These are phyloP conservation scores for Serilophus lunatus DNA, from an alignment of 2,113 vertebrate genomes.

Conservation along the genomic window DNA sequence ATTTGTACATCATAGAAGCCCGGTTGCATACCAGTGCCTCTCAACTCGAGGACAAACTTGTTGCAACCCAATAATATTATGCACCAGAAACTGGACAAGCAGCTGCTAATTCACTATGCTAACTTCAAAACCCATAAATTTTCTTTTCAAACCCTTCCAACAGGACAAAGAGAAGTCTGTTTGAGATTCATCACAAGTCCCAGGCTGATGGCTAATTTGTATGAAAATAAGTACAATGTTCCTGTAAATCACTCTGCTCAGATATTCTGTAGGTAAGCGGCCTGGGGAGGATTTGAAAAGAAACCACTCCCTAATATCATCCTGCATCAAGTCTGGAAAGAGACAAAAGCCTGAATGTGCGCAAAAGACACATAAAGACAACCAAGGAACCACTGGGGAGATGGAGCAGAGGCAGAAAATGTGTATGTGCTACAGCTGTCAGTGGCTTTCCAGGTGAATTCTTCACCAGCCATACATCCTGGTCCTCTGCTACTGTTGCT, in stretches of 20 bases:
- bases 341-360: background rate
- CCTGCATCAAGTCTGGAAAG: background rate
- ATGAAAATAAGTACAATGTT: slow-evolving; percentile 17
- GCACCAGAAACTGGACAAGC: background rate
- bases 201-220: slow-evolving; percentile 12
- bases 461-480: background rate
- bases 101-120: background rate
- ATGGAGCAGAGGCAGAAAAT: background rate
- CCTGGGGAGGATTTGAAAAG: background rate
- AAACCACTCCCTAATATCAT: background rate
- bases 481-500: background rate
- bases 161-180: slow-evolving; percentile 15
- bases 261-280: background rate
- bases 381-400: background rate
- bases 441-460: background rate
- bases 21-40: background rate
- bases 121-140: slow-evolving; percentile 14
- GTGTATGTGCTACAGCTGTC: background rate
- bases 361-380: no score
- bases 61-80: background rate
- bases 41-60: background rate
- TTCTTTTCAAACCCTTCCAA: background rate
- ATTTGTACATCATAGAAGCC: rapidly evolving
- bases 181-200: slow-evolving; percentile 18
- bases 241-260: background rate